phyloP scores from a whole-genome alignment of 2,113 vertebrate genomes.

The Aptenodytes forsteri region DNA sequence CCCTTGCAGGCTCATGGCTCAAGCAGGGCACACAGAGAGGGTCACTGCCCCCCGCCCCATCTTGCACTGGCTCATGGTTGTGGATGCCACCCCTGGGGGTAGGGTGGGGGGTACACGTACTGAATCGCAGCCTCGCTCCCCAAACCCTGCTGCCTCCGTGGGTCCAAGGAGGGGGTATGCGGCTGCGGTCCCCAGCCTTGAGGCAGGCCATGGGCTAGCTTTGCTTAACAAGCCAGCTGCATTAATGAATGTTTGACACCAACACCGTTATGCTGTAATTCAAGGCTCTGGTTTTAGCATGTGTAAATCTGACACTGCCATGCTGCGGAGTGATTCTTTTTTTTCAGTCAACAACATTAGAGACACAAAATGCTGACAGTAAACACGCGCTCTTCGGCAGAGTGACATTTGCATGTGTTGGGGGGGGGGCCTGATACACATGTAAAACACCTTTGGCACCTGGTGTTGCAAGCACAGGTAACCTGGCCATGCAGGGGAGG shows the following conservation, averaged over 20 bases:
- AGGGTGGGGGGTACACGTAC: fast-evolving
- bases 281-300: not conserved
- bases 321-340: not conserved
- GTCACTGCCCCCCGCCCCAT: not conserved
- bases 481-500: too few relatives aligned
- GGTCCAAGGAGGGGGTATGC: fast-evolving
- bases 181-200: not conserved
- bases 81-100: not conserved
- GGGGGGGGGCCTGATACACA: not conserved
- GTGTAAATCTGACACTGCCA: not conserved
- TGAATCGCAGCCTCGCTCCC: not conserved
- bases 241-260: fast-evolving
- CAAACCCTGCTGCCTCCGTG: not conserved
- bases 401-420: fast-evolving
- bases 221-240: not conserved
- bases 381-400: fast-evolving
- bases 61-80: not conserved
- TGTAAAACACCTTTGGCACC: not conserved
- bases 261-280: fast-evolving
- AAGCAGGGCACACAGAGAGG: not conserved
- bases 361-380: not conserved
- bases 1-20: not conserved
- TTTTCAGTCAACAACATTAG: not conserved
- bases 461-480: not conserved
- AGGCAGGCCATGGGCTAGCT: fast-evolving